Evolutionary conservation across 1,140 invertebrate genomes (phyloP), one percentile per base, ranked within the genome.

Genomic region (Pachypsylla venusta): DNA sequence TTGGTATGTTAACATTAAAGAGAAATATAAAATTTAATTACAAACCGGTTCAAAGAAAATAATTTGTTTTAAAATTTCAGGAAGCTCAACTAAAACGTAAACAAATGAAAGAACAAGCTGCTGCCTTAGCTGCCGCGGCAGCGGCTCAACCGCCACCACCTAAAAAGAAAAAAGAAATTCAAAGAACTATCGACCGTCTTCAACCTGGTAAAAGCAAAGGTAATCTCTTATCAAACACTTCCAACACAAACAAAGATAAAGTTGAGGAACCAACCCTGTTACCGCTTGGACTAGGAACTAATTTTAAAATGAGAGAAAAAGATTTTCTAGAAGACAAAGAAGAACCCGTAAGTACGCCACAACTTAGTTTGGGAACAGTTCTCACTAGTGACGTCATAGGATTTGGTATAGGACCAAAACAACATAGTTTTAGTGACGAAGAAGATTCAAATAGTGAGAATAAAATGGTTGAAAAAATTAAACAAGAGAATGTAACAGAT

Each of bases 151-250:
- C 57, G 14, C 61, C 56, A 56, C 54, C 54, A n/a, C 42, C 30
- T 16, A 54, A 59, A 20, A 62, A 62, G 68, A 78, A 81, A 67
- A 76, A 82, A 64, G 85, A 88, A 71, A 76, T 87, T 55, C 84
- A 88, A 69, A 74, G 85, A 61, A 89, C 85, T 1, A 89, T 88
- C 58, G 85, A 89, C 60, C 73, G 87, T 42, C 70, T 89, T 22
- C 86, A 89, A 65, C 86, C 85, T 7, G 87, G 85, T 2, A 87
- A 89, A 73, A 83, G 84, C 63, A 89, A 89, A 73, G 85, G 86
- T 1, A 89, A 88, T 74, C 73, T 89, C n/a, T 72, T 88, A 14
- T 65, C 75, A 22, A 75, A 77, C 53, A 71, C 35, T 28, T n/a
- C n/a, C n/a, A 35, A 25, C 30, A 62, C 64, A 40, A 65, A 60